A percentile compares a stretch with the other conserved stretches of the same genome.
phyloP scores from a whole-genome alignment of 2,113 vertebrate species.

The Oreochromis tanganicae region DNA sequence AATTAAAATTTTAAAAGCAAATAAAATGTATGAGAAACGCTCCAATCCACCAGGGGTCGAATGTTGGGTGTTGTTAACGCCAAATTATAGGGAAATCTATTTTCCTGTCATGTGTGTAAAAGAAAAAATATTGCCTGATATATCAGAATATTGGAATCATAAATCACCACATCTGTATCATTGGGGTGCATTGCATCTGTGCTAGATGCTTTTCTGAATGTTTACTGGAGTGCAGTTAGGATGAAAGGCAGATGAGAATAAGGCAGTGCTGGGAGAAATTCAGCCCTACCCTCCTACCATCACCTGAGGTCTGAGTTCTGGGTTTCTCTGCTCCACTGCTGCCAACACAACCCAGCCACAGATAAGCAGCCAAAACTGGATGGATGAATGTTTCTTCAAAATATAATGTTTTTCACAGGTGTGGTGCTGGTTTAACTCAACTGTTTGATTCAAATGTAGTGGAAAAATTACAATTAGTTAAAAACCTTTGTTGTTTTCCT shows the following conservation, averaged over 20 bases:
- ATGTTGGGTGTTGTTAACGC: background rate
- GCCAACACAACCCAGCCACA: background rate
- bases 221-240: background rate
- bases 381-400: background rate
- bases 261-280: background rate
- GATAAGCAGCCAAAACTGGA: background rate
- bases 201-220: background rate
- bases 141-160: background rate
- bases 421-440: background rate
- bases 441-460: background rate
- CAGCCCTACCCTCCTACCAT: rapidly evolving
- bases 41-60: background rate
- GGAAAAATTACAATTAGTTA: background rate
- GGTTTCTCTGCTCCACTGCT: background rate
- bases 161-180: background rate
- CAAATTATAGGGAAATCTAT: background rate
- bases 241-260: background rate
- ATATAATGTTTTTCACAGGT: background rate
- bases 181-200: background rate
- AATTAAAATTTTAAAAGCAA: rapidly evolving
- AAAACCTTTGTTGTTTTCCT: background rate
- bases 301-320: background rate
- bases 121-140: background rate
- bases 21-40: background rate
- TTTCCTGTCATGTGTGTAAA: background rate